These are phyloP conservation scores for Camarhynchus parvulus DNA, from an alignment of 2,113 vertebrate genomes.

Conservation along the genomic window DNA sequence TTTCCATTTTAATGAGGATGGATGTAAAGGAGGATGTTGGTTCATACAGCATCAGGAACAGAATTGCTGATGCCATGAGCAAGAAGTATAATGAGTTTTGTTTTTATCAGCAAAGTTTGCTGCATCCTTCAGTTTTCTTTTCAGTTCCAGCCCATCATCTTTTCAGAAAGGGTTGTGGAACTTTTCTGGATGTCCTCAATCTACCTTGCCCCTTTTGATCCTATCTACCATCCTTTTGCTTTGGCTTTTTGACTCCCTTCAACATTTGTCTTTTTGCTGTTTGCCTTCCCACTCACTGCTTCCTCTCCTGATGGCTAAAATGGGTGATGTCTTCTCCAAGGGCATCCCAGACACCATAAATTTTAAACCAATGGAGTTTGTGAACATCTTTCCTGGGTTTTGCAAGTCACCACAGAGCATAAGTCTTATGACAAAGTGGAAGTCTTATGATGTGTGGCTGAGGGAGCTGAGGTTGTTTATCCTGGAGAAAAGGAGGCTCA, in stretches of 20 bases:
- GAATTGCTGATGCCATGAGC: background rate
- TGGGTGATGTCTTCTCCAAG: background rate
- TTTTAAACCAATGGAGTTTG: background rate
- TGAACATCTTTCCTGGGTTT: background rate
- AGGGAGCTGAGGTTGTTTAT: background rate
- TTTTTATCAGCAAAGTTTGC: background rate
- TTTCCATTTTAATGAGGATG: constrained; percentile 3
- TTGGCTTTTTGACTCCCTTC: background rate
- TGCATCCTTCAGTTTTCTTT: background rate
- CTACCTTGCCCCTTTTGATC: background rate
- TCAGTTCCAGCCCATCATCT: background rate
- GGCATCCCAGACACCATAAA: background rate
- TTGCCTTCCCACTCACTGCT: background rate
- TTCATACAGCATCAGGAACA: background rate
- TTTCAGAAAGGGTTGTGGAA: background rate
- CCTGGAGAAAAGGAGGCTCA: background rate
- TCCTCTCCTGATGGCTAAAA: background rate
- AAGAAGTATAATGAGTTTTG: background rate
- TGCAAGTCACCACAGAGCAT: background rate
- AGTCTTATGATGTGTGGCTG: background rate
- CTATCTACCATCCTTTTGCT: background rate
- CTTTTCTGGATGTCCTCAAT: background rate
- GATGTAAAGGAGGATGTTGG: background rate
- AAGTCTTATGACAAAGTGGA: background rate
- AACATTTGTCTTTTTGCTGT: background rate